Conservation (phyloP, 2,797 vertebrate genomes). For the Ispidina lecontei region DNA sequence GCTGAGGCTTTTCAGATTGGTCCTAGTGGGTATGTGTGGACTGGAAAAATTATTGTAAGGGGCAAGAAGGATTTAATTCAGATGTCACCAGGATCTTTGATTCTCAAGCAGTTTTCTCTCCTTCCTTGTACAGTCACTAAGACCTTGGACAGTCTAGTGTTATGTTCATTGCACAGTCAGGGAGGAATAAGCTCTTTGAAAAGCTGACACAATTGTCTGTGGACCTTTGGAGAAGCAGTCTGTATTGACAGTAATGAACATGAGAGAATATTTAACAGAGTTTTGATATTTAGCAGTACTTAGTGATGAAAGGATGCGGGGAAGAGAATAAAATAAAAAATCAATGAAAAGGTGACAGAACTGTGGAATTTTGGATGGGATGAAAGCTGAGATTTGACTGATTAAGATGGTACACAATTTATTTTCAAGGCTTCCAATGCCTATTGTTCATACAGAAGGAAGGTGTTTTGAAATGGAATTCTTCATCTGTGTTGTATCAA, state of each 20-base stretch:
- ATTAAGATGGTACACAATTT: background rate
- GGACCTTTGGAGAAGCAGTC: background rate
- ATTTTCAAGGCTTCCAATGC: background rate
- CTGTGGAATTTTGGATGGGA: background rate
- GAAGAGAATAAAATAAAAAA: background rate
- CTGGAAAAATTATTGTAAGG: fast-evolving
- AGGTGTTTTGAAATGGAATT: background rate
- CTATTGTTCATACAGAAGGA: background rate
- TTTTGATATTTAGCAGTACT: background rate
- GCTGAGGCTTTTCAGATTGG: background rate
- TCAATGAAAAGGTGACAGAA: background rate
- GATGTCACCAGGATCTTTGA: background rate
- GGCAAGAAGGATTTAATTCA: background rate
- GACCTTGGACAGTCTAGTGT: background rate
- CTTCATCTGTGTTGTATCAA: background rate
- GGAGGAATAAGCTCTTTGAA: background rate
- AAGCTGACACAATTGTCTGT: background rate
- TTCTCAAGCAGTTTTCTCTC: background rate
- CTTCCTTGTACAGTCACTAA: background rate
- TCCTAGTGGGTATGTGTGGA: background rate
- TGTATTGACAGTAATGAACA: background rate
- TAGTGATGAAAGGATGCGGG: background rate
- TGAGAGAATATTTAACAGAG: background rate
- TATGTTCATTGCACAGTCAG: background rate
- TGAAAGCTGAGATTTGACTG: background rate